phyloP scores from a whole-genome alignment of 2,888 invertebrate genomes.

The Odontocerum albicorne region DNA sequence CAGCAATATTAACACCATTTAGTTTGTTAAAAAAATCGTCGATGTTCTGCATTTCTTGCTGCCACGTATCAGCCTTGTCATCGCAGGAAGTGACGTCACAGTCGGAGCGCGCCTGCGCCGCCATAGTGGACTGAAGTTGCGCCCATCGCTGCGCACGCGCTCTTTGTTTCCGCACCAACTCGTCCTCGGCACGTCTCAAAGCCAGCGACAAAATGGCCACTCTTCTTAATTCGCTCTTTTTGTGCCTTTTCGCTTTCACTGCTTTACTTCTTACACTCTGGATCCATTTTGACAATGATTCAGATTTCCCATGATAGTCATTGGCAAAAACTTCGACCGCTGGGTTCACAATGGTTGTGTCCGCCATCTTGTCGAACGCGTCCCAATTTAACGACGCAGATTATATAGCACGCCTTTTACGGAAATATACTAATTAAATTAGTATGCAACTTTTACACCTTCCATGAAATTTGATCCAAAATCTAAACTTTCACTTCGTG shows the following conservation, averaged over 20 bases:
- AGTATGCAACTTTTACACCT: too few relatives aligned
- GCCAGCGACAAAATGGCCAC: conserved; percentile 66
- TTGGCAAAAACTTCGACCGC: conserved; percentile 13
- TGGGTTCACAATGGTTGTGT: conserved; percentile 3
- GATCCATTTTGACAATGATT: conserved; percentile 65
- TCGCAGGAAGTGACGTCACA: conserved; percentile 44
- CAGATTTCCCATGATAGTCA: conserved; percentile 46
- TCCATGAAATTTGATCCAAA: neutral
- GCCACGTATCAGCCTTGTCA: conserved; percentile 42
- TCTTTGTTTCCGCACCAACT: conserved; percentile 63
- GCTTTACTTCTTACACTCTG: conserved; percentile 65
- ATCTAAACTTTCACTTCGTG: neutral
- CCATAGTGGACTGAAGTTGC: conserved; percentile 53
- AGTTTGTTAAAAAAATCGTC: conserved; percentile 67
- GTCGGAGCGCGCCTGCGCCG: conserved; percentile 48
- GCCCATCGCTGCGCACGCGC: conserved; percentile 64
- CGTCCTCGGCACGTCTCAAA: conserved; percentile 60
- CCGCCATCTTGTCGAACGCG: conserved; percentile 11
- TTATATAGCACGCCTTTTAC: neutral
- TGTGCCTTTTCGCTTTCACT: conserved; percentile 57
- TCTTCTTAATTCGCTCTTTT: conserved; percentile 62
- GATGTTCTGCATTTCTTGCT: conserved; percentile 64
- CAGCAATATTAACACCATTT: conserved; percentile 49
- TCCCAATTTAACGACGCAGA: neutral
- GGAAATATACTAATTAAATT: too few relatives aligned